Percentiles rank a stretch among this genome's conserved stretches.
These are phyloP conservation scores for Enteromius thamalakanensis DNA, from an alignment of 2,797 vertebrate genomes.

Conservation along the genomic window DNA sequence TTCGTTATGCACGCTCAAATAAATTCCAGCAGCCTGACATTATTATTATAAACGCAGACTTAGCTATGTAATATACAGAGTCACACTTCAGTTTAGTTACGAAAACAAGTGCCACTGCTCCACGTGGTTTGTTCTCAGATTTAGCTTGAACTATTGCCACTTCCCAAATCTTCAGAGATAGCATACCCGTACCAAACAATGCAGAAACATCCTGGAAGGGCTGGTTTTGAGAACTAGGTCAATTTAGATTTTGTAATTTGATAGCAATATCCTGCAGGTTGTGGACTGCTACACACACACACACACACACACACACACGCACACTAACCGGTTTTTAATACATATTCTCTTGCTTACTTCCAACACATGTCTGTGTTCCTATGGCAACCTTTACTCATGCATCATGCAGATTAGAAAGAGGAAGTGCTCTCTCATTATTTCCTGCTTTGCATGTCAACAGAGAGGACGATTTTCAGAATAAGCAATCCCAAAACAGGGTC, in stretches of 20 bases:
- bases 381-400: constrained; percentile 55
- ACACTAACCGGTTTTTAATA: constrained; percentile 15
- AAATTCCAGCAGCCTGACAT: constrained; percentile 21
- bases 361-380: constrained; percentile 52
- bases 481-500: not conserved
- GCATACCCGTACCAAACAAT: not conserved
- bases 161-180: constrained; percentile 20
- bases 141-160: constrained; percentile 7
- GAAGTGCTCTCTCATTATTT: constrained; percentile 62
- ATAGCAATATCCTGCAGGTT: constrained; percentile 9
- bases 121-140: not conserved
- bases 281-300: constrained; percentile 12
- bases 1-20: not conserved
- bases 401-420: constrained; percentile 57
- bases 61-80: not conserved
- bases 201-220: not conserved
- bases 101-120: not conserved
- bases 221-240: constrained; percentile 7
- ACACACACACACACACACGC: not conserved
- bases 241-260: constrained; percentile 5
- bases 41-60: constrained; percentile 7
- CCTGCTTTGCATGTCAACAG: constrained; percentile 59
- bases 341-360: constrained; percentile 45
- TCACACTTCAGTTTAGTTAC: not conserved
- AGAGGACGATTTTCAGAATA: constrained; percentile 22